These are phyloP conservation scores for Eretmocerus hayati DNA, from an alignment of 2,888 invertebrate species.

Conservation along the genomic window DNA sequence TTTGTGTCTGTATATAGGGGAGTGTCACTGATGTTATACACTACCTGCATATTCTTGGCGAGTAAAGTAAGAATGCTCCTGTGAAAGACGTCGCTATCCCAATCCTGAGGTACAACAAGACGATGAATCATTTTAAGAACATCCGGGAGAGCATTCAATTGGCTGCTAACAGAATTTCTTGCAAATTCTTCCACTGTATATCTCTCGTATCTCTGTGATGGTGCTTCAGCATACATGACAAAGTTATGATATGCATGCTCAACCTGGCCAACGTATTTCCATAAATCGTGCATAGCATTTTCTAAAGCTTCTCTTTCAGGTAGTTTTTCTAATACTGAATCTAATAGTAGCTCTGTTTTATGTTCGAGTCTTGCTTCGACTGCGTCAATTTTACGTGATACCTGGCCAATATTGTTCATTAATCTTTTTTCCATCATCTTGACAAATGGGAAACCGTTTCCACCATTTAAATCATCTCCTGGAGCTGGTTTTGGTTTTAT, in stretches of 20 bases:
- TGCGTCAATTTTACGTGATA: conserved; percentile 32
- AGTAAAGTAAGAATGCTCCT: conserved; percentile 46
- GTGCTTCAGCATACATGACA: conserved; percentile 25
- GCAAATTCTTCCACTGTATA: conserved; percentile 67
- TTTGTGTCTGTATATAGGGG: background rate
- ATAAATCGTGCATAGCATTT: conserved; percentile 56
- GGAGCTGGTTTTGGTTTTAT: conserved; percentile 24
- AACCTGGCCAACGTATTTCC: conserved; percentile 43
- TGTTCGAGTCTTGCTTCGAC: conserved; percentile 30
- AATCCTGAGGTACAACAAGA: conserved; percentile 50
- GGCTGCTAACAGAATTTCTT: conserved; percentile 61
- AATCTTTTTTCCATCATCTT: conserved; percentile 53
- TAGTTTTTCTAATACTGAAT: conserved; percentile 23
- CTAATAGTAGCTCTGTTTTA: conserved; percentile 11
- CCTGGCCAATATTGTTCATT: conserved; percentile 28
- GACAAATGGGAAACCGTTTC: conserved; percentile 56
- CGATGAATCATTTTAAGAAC: conserved; percentile 61
- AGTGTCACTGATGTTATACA: background rate
- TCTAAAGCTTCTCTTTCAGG: conserved; percentile 49
- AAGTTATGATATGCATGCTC: conserved; percentile 24
- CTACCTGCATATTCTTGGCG: conserved; percentile 31
- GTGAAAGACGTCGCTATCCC: conserved; percentile 46
- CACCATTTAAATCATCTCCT: conserved; percentile 34
- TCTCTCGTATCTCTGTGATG: conserved; percentile 30
- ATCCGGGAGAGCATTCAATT: conserved; percentile 58